A percentile compares a stretch with the other conserved stretches of the same genome.
Evolutionary conservation across 2,888 invertebrate genomes (phyloP).

Genomic region (Steinernema hermaphroditum): DNA sequence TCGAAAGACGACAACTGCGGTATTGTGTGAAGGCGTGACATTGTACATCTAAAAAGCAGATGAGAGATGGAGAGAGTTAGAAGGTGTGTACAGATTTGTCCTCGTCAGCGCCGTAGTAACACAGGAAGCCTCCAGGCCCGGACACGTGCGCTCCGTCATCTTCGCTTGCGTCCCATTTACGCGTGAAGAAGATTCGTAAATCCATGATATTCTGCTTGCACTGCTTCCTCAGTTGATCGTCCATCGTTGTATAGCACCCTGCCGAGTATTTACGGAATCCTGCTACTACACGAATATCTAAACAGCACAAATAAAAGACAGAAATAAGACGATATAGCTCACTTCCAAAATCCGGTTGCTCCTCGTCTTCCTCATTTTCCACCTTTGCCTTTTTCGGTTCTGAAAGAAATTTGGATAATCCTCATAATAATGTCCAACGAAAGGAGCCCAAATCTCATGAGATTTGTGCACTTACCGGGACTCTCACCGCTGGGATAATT

Average conservation of each 20-base stretch:
- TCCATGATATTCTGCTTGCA: neutral
- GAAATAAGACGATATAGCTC: neutral
- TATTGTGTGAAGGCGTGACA: constrained; percentile 49
- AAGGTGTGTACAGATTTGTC: constrained; percentile 51
- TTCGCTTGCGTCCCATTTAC: constrained; percentile 35
- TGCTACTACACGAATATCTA: constrained; percentile 37
- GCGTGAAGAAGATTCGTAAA: neutral
- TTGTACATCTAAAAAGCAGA: constrained; percentile 47
- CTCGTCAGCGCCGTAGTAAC: constrained; percentile 54
- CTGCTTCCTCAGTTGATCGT: constrained; percentile 42
- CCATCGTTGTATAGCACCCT: constrained; percentile 55
- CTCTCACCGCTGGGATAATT: neutral
- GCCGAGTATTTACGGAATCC: constrained; percentile 45
- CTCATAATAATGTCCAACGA: too few relatives aligned
- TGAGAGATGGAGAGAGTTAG: neutral
- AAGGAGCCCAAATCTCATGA: too few relatives aligned
- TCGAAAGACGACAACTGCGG: constrained; percentile 52
- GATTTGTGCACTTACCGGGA: too few relatives aligned
- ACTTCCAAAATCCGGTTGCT: neutral
- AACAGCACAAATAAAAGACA: neutral
- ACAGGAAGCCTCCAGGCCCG: constrained; percentile 50
- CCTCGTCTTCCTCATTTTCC: neutral
- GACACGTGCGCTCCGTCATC: constrained; percentile 42
- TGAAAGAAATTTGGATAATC: neutral
- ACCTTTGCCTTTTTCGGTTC: neutral